phyloP scores from a whole-genome alignment of 2,113 vertebrate genomes.

The Corythaeola cristata region DNA sequence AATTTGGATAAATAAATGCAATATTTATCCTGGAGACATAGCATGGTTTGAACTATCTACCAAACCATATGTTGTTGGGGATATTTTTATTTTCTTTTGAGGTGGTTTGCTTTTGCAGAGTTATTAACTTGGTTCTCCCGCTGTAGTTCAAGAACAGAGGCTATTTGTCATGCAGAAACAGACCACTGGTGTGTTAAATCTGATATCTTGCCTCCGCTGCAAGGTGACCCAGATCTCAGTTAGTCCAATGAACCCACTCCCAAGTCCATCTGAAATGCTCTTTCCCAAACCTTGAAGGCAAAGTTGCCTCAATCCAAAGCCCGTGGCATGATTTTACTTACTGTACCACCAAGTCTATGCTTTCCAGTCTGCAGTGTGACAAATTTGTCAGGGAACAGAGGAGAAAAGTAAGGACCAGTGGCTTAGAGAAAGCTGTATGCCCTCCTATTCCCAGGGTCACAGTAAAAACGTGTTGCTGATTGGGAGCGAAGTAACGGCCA shows the following conservation, averaged over 20 bases:
- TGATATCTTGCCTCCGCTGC: background rate
- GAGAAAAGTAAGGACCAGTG: background rate
- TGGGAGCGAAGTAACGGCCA: background rate
- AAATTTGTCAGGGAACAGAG: background rate
- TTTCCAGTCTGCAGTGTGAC: background rate
- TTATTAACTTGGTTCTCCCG: background rate
- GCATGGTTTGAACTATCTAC: background rate
- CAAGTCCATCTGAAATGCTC: background rate
- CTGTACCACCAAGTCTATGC: background rate
- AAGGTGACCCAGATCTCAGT: slow-evolving; percentile 9
- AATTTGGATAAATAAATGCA: background rate
- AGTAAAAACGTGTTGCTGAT: background rate
- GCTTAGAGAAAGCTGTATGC: background rate
- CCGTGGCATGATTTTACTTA: background rate
- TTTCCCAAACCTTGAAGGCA: background rate
- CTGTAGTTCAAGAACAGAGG: background rate
- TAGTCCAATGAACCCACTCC: background rate
- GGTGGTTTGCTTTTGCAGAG: background rate
- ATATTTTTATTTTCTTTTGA: background rate
- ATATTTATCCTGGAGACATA: background rate
- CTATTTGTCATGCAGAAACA: background rate
- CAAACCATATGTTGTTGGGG: background rate
- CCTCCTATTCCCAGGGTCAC: background rate
- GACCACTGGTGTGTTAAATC: background rate
- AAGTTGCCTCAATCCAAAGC: background rate